Evolutionary conservation across 1,140 invertebrate genomes (phyloP).

Genomic region (Achroia grisella): DNA sequence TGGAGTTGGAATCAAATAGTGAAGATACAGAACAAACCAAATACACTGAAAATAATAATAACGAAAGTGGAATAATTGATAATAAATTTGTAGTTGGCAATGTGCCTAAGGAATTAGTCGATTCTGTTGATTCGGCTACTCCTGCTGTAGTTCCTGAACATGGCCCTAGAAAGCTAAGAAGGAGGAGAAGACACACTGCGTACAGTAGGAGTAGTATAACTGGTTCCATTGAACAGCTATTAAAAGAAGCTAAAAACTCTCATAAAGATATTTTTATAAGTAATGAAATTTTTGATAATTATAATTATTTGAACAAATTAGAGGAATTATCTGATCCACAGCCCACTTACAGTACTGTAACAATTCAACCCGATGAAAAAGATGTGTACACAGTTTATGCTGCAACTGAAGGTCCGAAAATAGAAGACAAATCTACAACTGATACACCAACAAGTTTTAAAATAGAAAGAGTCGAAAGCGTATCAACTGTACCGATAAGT

Average conservation of each 20-base stretch:
- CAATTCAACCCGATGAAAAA: conserved; percentile 20
- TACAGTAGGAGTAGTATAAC: conserved; percentile 49
- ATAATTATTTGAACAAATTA: conserved; percentile 25
- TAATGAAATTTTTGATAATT: conserved; percentile 63
- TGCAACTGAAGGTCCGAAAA: conserved; percentile 27
- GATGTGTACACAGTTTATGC: conserved; percentile 43
- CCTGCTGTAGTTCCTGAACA: conserved; percentile 76
- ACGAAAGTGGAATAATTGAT: conserved; percentile 27
- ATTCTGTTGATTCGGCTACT: conserved; percentile 69
- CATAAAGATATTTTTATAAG: conserved; percentile 57
- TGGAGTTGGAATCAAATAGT: conserved; percentile 65
- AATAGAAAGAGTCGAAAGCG: conserved; percentile 49
- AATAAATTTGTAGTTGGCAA: conserved; percentile 75
- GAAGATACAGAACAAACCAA: conserved; percentile 45
- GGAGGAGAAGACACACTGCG: conserved; percentile 27
- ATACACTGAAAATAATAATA: conserved; percentile 40
- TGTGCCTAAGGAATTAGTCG: conserved; percentile 69
- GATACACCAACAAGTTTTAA: conserved; percentile 23
- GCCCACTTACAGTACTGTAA: conserved; percentile 11
- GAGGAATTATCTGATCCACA: conserved; percentile 12
- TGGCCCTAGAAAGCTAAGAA: conserved; percentile 71
- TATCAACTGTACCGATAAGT: conserved; percentile 48
- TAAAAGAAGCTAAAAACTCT: conserved; percentile 41
- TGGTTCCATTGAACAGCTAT: not conserved
- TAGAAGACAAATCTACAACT: conserved; percentile 21